phyloP scores from a whole-genome alignment of 2,797 vertebrate genomes.

The Neosilurus mollespiculum region DNA sequence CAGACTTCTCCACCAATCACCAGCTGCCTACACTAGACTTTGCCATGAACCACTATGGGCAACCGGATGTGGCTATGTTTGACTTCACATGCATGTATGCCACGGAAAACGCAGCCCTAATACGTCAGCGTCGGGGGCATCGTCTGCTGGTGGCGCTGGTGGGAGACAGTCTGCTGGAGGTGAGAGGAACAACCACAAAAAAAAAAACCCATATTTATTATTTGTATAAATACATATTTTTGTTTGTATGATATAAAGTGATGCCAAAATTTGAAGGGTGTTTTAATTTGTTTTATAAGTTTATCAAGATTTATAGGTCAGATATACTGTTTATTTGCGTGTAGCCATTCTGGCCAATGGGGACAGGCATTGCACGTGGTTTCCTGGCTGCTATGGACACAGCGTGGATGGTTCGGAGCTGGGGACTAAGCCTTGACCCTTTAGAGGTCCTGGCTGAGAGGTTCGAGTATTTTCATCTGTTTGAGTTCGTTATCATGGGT shows the following conservation, averaged over 20 bases:
- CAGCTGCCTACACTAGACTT: conserved; percentile 89
- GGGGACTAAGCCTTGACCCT: conserved; percentile 81
- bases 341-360: conserved; percentile 97
- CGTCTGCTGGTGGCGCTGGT: conserved; percentile 87
- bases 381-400: conserved; percentile 95
- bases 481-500: background rate
- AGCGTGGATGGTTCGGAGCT: conserved; percentile 93
- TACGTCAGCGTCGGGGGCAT: conserved; percentile 84
- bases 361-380: conserved; percentile 92
- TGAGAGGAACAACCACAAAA: conserved; percentile 58
- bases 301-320: background rate
- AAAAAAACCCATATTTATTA: no score
- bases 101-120: conserved; percentile 86
- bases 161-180: conserved; percentile 95
- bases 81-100: conserved; percentile 98
- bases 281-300: background rate
- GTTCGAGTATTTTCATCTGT: conserved; percentile 61
- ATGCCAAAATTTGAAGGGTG: background rate
- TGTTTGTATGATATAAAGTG: background rate
- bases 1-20: conserved; percentile 91
- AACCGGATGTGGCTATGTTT: conserved; percentile 95
- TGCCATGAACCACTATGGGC: conserved; percentile 94
- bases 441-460: conserved; percentile 90
- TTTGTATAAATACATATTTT: background rate
- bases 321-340: background rate